Evolutionary conservation across 2,797 vertebrate genomes (phyloP).

Genomic region (Coendou prehensilis): DNA sequence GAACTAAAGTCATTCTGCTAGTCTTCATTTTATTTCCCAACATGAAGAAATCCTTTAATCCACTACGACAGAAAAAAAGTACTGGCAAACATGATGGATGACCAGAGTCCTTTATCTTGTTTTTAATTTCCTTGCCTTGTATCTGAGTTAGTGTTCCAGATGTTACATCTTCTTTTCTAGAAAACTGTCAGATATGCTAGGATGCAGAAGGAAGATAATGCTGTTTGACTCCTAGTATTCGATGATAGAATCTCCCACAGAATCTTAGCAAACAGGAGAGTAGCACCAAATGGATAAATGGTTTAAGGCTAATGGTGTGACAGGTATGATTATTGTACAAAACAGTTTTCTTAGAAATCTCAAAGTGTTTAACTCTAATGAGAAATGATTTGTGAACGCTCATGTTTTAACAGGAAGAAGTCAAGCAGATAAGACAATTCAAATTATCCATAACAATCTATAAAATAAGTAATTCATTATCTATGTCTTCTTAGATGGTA

Average conservation of each 20-base stretch:
- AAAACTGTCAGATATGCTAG: conserved; percentile 51
- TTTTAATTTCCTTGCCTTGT: conserved; percentile 71
- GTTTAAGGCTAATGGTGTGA: conserved; percentile 52
- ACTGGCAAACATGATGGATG: conserved; percentile 51
- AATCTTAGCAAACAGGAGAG: conserved; percentile 59
- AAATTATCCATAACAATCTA: conserved; percentile 55
- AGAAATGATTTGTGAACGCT: conserved; percentile 37
- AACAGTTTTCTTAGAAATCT: conserved; percentile 23
- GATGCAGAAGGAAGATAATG: conserved; percentile 33
- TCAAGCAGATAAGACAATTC: conserved; percentile 56
- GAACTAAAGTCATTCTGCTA: conserved; percentile 50
- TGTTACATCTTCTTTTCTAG: conserved; percentile 41
- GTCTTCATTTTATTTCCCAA: conserved; percentile 69
- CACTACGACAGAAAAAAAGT: conserved; percentile 47
- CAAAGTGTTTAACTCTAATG: conserved; percentile 26
- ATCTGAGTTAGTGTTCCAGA: conserved; percentile 67
- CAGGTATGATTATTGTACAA: conserved; percentile 17
- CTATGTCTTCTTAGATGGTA: conserved; percentile 47
- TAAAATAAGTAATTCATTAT: conserved; percentile 56
- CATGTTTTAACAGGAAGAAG: conserved; percentile 51
- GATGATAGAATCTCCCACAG: conserved; percentile 41
- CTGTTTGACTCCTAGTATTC: conserved; percentile 52
- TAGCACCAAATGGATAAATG: conserved; percentile 51
- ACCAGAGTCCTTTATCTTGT: conserved; percentile 48
- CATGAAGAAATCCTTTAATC: conserved; percentile 57